These are phyloP conservation scores for Agraylea sexmaculata DNA, from an alignment of 1,140 invertebrate genomes.

Conservation along the genomic window DNA sequence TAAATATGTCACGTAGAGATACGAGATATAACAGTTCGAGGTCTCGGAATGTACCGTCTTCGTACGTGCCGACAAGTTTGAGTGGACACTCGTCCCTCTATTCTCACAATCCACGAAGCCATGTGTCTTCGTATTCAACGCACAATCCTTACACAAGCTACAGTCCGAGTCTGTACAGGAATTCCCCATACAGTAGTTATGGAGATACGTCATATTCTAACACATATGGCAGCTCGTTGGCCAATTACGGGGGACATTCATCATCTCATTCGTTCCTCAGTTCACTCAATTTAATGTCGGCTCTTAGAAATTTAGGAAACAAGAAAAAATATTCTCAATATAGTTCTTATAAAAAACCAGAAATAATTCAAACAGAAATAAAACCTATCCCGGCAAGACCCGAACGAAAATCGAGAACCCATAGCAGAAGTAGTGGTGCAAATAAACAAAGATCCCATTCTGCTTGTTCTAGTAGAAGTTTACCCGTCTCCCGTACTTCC, in stretches of 20 bases:
- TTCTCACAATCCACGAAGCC: too few relatives aligned
- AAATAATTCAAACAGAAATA: not conserved
- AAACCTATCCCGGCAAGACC: conserved; percentile 20
- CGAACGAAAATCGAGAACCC: conserved; percentile 19
- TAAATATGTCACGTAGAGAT: too few relatives aligned
- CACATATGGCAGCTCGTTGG: conserved; percentile 49
- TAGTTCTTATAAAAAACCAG: not conserved
- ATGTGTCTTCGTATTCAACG: too few relatives aligned
- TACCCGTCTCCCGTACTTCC: conserved; percentile 26
- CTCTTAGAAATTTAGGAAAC: conserved; percentile 41
- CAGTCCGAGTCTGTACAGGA: conserved; percentile 33
- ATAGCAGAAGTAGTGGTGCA: conserved; percentile 31
- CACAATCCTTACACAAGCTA: conserved; percentile 16
- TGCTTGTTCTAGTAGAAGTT: conserved; percentile 24
- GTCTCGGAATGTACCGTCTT: too few relatives aligned
- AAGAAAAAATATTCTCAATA: conserved; percentile 23
- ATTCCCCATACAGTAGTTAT: conserved; percentile 36
- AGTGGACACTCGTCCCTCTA: too few relatives aligned
- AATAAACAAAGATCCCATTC: conserved; percentile 33
- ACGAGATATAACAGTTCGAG: too few relatives aligned
- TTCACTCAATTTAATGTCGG: conserved; percentile 40
- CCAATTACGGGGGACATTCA: conserved; percentile 48
- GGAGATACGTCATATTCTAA: conserved; percentile 30
- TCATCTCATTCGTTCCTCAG: conserved; percentile 31
- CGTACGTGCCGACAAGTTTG: too few relatives aligned